Conservation (phyloP, 1,140 invertebrate genomes). For the Ceratitis capitata region DNA sequence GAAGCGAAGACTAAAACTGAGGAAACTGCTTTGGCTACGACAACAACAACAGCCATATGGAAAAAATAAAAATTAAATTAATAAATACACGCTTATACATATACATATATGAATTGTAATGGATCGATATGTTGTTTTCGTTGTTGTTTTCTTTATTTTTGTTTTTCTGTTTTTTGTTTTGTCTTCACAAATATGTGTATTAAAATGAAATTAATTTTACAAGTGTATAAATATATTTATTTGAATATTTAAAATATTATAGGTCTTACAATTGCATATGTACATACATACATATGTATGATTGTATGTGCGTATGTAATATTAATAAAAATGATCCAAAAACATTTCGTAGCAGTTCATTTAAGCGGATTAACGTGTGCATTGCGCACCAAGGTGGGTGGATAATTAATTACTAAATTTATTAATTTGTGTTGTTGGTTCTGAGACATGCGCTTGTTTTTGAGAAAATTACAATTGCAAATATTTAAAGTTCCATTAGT, state of each 20-base stretch:
- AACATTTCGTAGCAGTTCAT: not conserved
- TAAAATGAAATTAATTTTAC: slow-evolving; percentile 3
- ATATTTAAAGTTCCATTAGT: too few species aligned
- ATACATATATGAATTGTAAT: not conserved
- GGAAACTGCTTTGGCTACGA: too few species aligned
- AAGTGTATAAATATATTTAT: not conserved
- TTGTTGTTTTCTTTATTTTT: not conserved
- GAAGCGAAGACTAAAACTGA: not conserved
- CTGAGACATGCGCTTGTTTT: not conserved
- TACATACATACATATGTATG: not conserved
- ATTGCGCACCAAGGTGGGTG: not conserved
- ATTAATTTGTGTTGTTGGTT: not conserved
- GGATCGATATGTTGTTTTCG: not conserved
- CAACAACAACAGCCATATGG: too few species aligned
- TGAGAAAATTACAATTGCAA: too few species aligned
- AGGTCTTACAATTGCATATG: not conserved
- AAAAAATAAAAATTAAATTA: too few species aligned
- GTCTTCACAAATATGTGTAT: not conserved
- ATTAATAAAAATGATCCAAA: slow-evolving; percentile 36
- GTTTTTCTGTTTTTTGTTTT: not conserved
- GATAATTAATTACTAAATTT: not conserved
- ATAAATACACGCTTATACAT: not conserved
- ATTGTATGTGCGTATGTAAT: not conserved
- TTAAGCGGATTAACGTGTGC: not conserved
- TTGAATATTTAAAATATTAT: not conserved